Percentiles rank a stretch among this genome's conserved stretches.
Conservation (phyloP, 2,113 vertebrate species). For the Chaenocephalus aceratus region DNA sequence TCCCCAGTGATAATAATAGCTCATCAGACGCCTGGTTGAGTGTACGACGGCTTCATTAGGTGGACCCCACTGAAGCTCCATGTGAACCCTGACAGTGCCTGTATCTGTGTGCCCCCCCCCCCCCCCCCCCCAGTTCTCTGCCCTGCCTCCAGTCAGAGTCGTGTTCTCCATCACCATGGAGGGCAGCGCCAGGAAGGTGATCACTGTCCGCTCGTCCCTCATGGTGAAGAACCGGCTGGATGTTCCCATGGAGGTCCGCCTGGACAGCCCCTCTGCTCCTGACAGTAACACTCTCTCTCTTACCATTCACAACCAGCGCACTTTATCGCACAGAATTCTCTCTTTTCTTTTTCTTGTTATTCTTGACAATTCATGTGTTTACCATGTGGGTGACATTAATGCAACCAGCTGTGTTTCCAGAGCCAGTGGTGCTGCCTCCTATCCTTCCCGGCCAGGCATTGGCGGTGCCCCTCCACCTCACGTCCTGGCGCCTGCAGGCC, state of each 20-base stretch:
- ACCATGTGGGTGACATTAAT: not conserved
- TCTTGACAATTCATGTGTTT: too few relatives aligned
- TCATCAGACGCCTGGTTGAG: too few relatives aligned
- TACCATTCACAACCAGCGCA: too few relatives aligned
- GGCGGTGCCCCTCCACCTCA: slow-evolving; percentile 94
- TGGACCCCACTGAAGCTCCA: not conserved
- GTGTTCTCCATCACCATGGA: slow-evolving; percentile 98
- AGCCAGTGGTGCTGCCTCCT: slow-evolving; percentile 94
- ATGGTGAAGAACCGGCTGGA: slow-evolving; percentile 95
- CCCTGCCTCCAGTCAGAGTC: slow-evolving; percentile 94
- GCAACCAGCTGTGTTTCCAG: slow-evolving; percentile 71
- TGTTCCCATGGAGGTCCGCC: slow-evolving; percentile 91
- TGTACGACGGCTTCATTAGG: not conserved
- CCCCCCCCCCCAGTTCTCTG: slow-evolving; percentile 89
- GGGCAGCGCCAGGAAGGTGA: slow-evolving; percentile 95
- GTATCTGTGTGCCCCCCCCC: not conserved
- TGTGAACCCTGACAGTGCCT: not conserved
- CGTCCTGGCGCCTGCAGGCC: slow-evolving; percentile 95
- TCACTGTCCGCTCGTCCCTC: slow-evolving; percentile 95
- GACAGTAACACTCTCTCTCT: slow-evolving; percentile 88
- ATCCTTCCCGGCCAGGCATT: slow-evolving; percentile 92
- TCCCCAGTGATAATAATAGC: not conserved
- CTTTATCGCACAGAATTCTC: too few relatives aligned
- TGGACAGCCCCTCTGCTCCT: slow-evolving; percentile 96
- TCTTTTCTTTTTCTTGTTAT: not conserved